Evolutionary conservation across 2,113 vertebrate species (phyloP), one percentile per base, ranked within the genome.

Genomic region (Acanthisitta chloris): DNA sequence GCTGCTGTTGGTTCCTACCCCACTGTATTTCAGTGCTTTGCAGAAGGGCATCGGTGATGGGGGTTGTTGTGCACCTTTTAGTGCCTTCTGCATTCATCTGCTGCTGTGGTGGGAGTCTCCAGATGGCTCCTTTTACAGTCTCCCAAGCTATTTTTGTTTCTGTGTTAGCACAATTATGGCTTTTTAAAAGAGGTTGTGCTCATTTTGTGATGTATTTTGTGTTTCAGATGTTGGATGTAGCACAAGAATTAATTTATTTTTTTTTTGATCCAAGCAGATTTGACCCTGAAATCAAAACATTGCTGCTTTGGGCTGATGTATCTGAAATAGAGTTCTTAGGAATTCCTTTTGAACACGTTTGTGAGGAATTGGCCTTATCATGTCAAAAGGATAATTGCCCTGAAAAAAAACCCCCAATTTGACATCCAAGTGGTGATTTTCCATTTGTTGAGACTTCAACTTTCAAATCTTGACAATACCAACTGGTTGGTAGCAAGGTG

Each of bases 81-180:
- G 51, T 83, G 91, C 88, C 71, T 85, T 42, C 71, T 79, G 58
- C 28, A 1, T 61, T 81, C 64, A 94, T 49, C 90, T 90, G 25
- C 78, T 90, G 76, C 92, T 26, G 1, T 16, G 72, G 51, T 88
- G 51, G 72, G 84, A 95, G 90, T 92, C 51, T 92, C 88, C 94
- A 96, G 94, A 96, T 94, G 94, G 95, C 46, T 96, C 86, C 67
- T 96, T 77, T 83, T 91, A 80, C 76, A 86, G 77, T 64, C 95
- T 81, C 69, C 79, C 40, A 51, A 71, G 79, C 43, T 93, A 84
- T 81, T 93, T 97, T 94, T 92, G 49, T 66, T 71, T 86, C 74
- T 59, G 21, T 43, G 54, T 65, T 92, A 92, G 58, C 92, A 86
- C 31, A 67, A 42, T 59, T 79, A 71, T 80, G 51, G 45, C 43